Base-by-base conservation (phyloP, 92 coral and sea anemone species). In the Epizoanthus rinbou region DNA sequence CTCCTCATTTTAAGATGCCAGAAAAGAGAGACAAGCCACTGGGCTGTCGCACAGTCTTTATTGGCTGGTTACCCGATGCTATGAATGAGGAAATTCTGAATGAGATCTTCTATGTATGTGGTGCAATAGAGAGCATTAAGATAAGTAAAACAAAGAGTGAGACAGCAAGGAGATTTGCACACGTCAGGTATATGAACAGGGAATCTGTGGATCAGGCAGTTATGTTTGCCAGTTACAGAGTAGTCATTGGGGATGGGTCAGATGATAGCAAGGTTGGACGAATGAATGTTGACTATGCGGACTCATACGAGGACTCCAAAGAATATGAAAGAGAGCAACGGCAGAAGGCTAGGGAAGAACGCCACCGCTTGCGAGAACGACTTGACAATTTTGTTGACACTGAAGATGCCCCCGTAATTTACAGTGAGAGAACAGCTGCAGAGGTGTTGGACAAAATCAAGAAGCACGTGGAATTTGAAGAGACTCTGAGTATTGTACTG, bases 141-240 rank as follows among this genome's bases (percentile, higher is more conserved):
- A 50, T 89, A 39, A 78, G 88, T 58, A 74, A 57, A 23, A 86
- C 79, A 31, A 90, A 90, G 74, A 59, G 73, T 28, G 73, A 75
- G 31, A 6, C 31, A 50, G 86, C 83, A 17, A 90, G 73, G 31
- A 85, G 76, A 73, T 86, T 86, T 74, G 90, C 90, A 35, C 95
- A 91, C 56, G 39, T 93, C 59, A 71, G 89, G 62, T 93, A 89
- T 50, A 33, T 31, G 16, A 82, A 85, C 45, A 83, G 57, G 8
- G 93, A 87, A 45, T 75, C 91, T 50, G 95, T 89, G 16, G 95
- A 93, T 14, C 69, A 66, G 37, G 98, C 98, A 21, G 79, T 93
- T 2, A 80, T 82, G 88, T 91, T 91, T 39, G 85, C 92, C 73
- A 92, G 98, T 8, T 90, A 93, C 54, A 79, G 86, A 39, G 80